Evolutionary conservation across 2,797 vertebrate species (phyloP), one percentile per base, ranked within the genome.

Genomic region (Selene dorsalis): DNA sequence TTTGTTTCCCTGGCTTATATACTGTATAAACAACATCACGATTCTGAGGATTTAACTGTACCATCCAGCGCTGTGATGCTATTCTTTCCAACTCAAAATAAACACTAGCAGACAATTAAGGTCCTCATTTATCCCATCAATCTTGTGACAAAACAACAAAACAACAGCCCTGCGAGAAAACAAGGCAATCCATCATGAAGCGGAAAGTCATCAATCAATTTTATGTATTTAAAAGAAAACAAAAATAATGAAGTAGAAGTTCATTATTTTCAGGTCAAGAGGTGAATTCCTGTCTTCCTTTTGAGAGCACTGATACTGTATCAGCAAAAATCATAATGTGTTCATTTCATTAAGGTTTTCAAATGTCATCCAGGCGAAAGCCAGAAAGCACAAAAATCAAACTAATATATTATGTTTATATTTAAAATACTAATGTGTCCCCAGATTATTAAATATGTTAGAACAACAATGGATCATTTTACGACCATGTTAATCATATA

Each of bases 161-260:
- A 84, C 62, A 85, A 66, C 76, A 74, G 60, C 68, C 57, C 62
- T 8, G 13, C 75, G 62, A 22, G 43, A 80, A 88, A 88, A 85
- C 69, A 75, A 83, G 48, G 72, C 67, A 74, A 90, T 88, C 69
- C 76, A 84, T 90, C 79, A 77, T 50, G 16, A 58, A 58, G 71
- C n/a, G 22, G 41, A 69, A 85, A 85, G 76, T 85, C 84, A 87
- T 87, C 74, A 84, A 84, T 89, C 75, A 80, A 48, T 62, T 61
- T 28, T 60, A 26, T 32, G 18, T 77, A 60, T 57, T 9, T n/a
- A 64, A 60, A 28, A 66, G 62, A 22, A 20, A n/a, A 55, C 2
- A 16, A 1, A 4, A 73, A 80, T 75, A 79, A 85, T 69, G 35
- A 85, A 73, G 68, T 68, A 57, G 26, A 56, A 66, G 62, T 48